Evolutionary conservation across 2,888 invertebrate genomes (phyloP).

Genomic region (Xestia c-nigrum): DNA sequence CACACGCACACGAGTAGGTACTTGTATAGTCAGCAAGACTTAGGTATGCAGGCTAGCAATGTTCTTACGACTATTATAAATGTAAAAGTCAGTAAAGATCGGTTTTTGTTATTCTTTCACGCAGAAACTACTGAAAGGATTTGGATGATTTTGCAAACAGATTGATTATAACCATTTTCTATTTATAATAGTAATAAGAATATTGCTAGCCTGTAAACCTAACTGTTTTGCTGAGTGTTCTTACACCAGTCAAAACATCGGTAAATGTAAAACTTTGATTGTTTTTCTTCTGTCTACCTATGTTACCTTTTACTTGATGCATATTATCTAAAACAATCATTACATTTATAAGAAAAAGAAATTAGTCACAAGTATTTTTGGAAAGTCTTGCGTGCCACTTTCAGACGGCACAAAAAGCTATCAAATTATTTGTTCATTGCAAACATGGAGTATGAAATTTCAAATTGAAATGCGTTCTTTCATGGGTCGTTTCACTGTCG

Average conservation of each 20-base stretch:
- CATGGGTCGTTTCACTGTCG: conserved; percentile 7
- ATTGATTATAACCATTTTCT: no score
- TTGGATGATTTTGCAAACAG: no score
- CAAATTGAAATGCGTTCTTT: conserved; percentile 28
- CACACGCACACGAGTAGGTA: neutral
- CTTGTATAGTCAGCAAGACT: no score
- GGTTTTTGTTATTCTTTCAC: no score
- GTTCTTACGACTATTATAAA: no score
- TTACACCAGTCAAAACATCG: neutral
- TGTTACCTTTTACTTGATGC: neutral
- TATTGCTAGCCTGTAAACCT: no score
- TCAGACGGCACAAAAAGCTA: conserved; percentile 35
- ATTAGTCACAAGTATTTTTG: conserved; percentile 31
- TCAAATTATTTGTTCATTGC: conserved; percentile 32
- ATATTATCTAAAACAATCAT: conserved; percentile 3
- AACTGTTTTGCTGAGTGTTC: no score
- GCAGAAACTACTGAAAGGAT: no score
- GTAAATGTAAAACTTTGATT: neutral
- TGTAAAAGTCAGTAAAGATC: no score
- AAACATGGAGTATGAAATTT: conserved; percentile 28
- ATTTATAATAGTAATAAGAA: no score
- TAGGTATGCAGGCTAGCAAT: no score
- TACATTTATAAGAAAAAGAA: neutral
- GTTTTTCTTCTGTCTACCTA: neutral
- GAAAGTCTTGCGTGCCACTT: conserved; percentile 43